Conservation (phyloP, 2,888 invertebrate genomes). For the Hypomecis punctinalis region DNA sequence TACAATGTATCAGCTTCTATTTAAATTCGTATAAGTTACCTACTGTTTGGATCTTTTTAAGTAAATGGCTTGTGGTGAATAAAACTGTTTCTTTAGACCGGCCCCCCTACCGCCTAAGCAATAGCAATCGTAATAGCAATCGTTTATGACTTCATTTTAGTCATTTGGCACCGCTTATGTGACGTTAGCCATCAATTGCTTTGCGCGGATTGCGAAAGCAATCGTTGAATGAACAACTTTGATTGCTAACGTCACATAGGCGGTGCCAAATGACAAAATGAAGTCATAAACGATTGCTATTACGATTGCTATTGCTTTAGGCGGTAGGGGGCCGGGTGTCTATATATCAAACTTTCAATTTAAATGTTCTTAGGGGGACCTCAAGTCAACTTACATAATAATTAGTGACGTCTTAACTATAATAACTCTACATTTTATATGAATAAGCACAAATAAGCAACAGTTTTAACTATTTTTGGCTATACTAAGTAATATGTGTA, state of each 20-base stretch:
- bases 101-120: too few relatives aligned
- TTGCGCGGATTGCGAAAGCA: too few relatives aligned
- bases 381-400: constrained; percentile 1
- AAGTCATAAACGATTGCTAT: too few relatives aligned
- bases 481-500: not conserved
- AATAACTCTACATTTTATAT: not conserved
- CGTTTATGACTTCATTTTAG: too few relatives aligned
- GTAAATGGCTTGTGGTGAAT: not conserved
- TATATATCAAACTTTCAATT: constrained; percentile 1
- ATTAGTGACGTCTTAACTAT: not conserved
- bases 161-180: too few relatives aligned
- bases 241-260: too few relatives aligned
- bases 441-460: constrained; percentile 5
- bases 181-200: too few relatives aligned
- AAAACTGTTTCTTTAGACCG: not conserved
- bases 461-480: constrained; percentile 8
- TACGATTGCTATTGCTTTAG: too few relatives aligned
- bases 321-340: not conserved
- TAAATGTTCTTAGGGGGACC: not conserved
- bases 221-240: too few relatives aligned
- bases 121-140: too few relatives aligned
- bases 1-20: constrained; percentile 6
- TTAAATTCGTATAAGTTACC: constrained; percentile 7
- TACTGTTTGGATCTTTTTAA: not conserved
- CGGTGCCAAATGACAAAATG: too few relatives aligned